Base-by-base conservation (phyloP, 2,888 invertebrate genomes). In the Andrena bicolor region DNA sequence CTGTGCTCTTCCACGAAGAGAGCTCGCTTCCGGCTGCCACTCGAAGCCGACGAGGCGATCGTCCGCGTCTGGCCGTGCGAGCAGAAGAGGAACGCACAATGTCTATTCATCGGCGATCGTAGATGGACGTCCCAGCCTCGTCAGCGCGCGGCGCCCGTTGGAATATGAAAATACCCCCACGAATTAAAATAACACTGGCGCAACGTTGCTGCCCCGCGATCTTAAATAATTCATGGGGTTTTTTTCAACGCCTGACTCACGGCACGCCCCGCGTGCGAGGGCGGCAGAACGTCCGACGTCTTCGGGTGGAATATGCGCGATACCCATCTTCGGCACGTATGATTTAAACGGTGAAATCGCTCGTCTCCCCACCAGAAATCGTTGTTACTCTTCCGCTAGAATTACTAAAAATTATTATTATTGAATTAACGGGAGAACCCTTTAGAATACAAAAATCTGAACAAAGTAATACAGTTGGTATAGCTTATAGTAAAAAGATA, bases 151-250 rank as follows among this genome's bases (percentile, higher is more conserved):
- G 75, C 81, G 68, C 73, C 61, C 91, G 90, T 91, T 90, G 90
- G 92, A 93, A 93, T 92, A 92, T 92, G 91, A 92, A 92, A 92
- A 93, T 91, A 90, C 89, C 86, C 49, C 82, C 77, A 83, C 84
- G 90, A 91, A 91, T 91, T 92, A 92, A 92, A 93, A 93, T 93
- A 93, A 92, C 92, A 92, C 88, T 87, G 89, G 84, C 85, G 81
- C 82, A 70, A 60, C 23, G 23, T 23, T 30, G 58, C 68, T 76
- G 76, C 78, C 74, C 76, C 77, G 84, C 86, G 86, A 88, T 85
- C 86, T 89, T 93, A 89, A 92, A 93, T 93, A 91, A 93, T 92
- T 91, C 93, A 93, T 92, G 86, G 89, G 80, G 60, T 77, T 88
- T 88, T 88, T 89, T 90, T 79, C 77, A 80, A 63, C 83, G 66